Conservation (phyloP, 2,113 vertebrate species). For the Ceratotherium simum region DNA sequence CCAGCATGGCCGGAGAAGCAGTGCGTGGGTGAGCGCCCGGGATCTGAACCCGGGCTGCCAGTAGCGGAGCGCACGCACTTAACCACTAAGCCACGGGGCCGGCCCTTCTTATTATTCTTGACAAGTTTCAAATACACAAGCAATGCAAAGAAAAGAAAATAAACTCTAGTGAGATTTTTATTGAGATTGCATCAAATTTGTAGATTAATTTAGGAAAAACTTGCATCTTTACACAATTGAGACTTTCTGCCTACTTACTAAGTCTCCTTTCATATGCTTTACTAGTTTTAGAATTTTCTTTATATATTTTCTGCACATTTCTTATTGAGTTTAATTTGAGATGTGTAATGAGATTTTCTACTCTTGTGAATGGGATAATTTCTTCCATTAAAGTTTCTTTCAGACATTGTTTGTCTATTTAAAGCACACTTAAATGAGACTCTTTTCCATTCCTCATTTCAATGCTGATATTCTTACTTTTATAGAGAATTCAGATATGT, state of each 20-base stretch:
- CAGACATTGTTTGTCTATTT: constrained; percentile 32
- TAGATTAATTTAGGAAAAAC: constrained; percentile 1
- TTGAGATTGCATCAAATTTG: background rate
- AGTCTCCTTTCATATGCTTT: background rate
- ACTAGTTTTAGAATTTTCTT: background rate
- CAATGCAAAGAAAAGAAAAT: constrained; percentile 14
- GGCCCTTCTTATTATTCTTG: background rate
- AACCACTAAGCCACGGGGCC: no score
- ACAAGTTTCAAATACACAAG: background rate
- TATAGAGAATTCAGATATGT: background rate
- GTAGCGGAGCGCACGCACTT: no score
- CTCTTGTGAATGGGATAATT: constrained; percentile 36
- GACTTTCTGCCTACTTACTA: background rate
- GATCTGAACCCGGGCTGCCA: no score
- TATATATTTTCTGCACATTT: background rate
- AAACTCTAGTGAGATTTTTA: background rate
- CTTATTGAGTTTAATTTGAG: background rate
- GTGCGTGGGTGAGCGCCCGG: no score
- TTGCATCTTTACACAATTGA: background rate
- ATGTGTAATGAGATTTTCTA: background rate
- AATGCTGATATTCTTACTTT: constrained; percentile 3
- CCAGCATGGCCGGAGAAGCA: no score
- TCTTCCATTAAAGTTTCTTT: constrained; percentile 42
- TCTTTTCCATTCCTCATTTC: background rate
- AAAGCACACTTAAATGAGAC: constrained; percentile 29